phyloP scores from a whole-genome alignment of 2,888 invertebrate genomes.

The Pammene aurita region DNA sequence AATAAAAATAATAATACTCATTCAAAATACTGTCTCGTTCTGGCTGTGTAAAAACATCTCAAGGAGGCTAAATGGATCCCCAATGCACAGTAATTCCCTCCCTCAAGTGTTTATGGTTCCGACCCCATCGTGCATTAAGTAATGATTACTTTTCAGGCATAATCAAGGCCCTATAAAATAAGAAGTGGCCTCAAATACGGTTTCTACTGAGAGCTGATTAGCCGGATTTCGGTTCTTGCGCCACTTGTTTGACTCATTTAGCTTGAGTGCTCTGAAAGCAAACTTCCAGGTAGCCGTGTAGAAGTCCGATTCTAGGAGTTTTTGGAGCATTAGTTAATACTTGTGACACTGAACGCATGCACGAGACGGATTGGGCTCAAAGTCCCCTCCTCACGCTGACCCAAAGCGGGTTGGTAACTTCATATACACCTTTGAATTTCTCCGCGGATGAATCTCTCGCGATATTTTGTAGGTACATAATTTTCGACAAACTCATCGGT shows the following conservation, averaged over 20 bases:
- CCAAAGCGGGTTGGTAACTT: too few species aligned
- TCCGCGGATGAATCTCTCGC: too few species aligned
- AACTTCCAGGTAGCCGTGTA: conserved; percentile 31
- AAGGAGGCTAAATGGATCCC: conserved; percentile 6
- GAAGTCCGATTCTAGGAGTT: conserved; percentile 9
- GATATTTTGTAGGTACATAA: too few species aligned
- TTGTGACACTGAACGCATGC: background rate
- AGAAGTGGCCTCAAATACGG: conserved; percentile 33
- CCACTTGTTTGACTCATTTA: conserved; percentile 32
- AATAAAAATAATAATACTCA: background rate
- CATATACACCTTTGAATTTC: too few species aligned
- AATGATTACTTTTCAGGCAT: conserved; percentile 7
- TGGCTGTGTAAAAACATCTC: background rate
- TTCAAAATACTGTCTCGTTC: conserved; percentile 2
- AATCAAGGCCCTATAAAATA: conserved; percentile 10
- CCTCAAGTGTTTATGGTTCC: conserved; percentile 7
- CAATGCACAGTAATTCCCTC: conserved; percentile 6
- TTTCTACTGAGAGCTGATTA: conserved; percentile 38
- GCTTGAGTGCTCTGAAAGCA: conserved; percentile 33
- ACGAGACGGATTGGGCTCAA: too few species aligned
- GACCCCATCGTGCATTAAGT: conserved; percentile 13
- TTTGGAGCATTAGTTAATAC: conserved; percentile 15
- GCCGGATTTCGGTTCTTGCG: conserved; percentile 26
- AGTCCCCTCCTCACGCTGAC: too few species aligned
- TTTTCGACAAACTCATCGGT: too few species aligned